Evolutionary conservation across 1,140 invertebrate genomes (phyloP), one percentile per base, ranked within the genome.

Genomic region (Drosophila arawakana): DNA sequence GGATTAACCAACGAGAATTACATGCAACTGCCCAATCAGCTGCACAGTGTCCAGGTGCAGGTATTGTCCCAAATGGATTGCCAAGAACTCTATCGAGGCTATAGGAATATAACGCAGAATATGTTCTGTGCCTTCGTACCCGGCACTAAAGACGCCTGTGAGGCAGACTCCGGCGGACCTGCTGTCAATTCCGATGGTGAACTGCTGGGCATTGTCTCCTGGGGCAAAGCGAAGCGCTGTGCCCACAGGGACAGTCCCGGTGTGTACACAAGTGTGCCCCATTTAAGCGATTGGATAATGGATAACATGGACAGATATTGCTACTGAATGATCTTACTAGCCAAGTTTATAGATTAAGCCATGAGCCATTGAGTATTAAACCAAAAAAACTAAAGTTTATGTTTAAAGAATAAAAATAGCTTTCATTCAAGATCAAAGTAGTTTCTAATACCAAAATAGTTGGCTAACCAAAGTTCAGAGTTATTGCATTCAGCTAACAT

Each of bases 91-190:
- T 91, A 91, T n/a, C 30, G 44, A 1, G 78, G 78, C 8, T 77
- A 79, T 13, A 30, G 78, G 1, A 81, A 90, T 41, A 79, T 93
- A 3, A 93, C 93, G 0, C 30, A 79, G 0, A 82, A 81, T 35
- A 93, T 94, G 93, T 89, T 93, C 25, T 94, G 94, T 76, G 93
- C 93, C 15, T 92, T 91, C 54, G 91, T 91, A 54, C 81, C 92
- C 34, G 93, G 93, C 9, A 61, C 89, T 1, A 93, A 92, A 58
- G 95, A 95, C 80, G 93, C 95, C 8, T 96, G 95, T 84, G 93
- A 94, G 65, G 95, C 95, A 0, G 95, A 96, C 78, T 95, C 95
- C 5, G 95, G 95, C 34, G 95, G 95, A 5, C 95, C 95, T 5
- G 82, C 95, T 1, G 94, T 95, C 0, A 80, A 86, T 18, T 72